Conservation (phyloP, 1,140 invertebrate genomes). For the Maconellicoccus hirsutus region DNA sequence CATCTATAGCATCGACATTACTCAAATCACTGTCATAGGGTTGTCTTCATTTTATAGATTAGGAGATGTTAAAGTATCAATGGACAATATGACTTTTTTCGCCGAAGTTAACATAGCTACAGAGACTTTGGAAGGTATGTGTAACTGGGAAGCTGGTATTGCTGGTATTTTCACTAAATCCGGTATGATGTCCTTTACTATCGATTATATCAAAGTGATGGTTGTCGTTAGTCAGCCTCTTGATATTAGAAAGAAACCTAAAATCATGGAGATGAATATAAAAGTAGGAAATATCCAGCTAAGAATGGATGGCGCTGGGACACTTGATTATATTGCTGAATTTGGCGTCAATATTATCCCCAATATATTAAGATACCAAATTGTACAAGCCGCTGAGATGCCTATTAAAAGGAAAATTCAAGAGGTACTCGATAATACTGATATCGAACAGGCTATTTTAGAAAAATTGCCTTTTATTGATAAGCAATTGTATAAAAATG, state of each 20-base stretch:
- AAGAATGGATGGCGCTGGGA: constrained; percentile 55
- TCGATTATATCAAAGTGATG: constrained; percentile 51
- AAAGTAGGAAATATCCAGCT: constrained; percentile 73
- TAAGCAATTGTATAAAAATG: constrained; percentile 27
- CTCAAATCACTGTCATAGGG: constrained; percentile 62
- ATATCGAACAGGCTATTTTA: constrained; percentile 58
- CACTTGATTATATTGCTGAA: constrained; percentile 65
- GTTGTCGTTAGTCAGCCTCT: constrained; percentile 57
- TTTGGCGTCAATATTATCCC: constrained; percentile 63
- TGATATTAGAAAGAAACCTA: constrained; percentile 57
- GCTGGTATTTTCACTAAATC: constrained; percentile 51
- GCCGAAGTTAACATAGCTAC: constrained; percentile 60
- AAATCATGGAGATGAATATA: constrained; percentile 57
- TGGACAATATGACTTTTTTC: constrained; percentile 55
- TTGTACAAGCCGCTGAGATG: constrained; percentile 66
- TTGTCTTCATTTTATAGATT: constrained; percentile 66
- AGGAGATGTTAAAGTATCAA: constrained; percentile 57
- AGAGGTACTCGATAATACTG: constrained; percentile 53
- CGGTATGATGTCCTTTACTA: constrained; percentile 58
- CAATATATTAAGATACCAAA: constrained; percentile 69
- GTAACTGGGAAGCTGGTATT: constrained; percentile 61
- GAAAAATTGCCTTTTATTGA: constrained; percentile 44
- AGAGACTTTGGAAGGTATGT: constrained; percentile 57
- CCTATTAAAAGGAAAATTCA: constrained; percentile 55
- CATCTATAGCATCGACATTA: constrained; percentile 43